Base-by-base conservation (phyloP, 2,113 vertebrate genomes). In the Phasianus colchicus region DNA sequence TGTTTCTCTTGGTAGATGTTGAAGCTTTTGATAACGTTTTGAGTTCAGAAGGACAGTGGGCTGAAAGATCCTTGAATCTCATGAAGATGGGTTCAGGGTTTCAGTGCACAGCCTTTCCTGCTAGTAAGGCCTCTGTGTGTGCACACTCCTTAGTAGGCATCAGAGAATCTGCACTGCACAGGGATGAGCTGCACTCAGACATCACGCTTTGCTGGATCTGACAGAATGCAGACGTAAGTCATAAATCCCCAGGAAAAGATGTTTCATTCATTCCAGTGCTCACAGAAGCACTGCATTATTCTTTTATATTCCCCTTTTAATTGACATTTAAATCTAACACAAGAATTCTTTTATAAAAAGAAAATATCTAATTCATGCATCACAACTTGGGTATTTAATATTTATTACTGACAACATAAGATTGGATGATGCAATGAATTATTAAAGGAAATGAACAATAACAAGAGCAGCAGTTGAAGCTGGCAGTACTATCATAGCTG, bases 381-480 rank as follows among this genome's bases (percentile, higher is more conserved):
- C 94, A 78, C 90, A 90, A 83, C 61, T 69, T 61, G 92, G 13
- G 65, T 92, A 60, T 94, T 97, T 92, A 90, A 94, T 96, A 95
- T 97, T 97, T 96, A 96, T 93, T 75, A 64, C 88, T 47, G 86
- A 93, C 92, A 94, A 90, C 90, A 76, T 47, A 73, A 90, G 83
- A 92, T 36, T 58, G 93, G 96, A 84, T 83, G 90, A 89, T 60
- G 74, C 4, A 40, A 76, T 95, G 92, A 94, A 96, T 96, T 97
- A 96, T 96, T 96, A 90, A 97, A 87, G 55, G 83, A 76, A 94
- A 92, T 3, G 67, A 96, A 96, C 77, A 92, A 89, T 81, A 95
- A 92, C 83, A 57, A 29, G 89, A 86, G 74, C 73, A 38, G 57
- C 58, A 92, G 76, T 54, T 57, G 74, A 61, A 66, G 77, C 54